Conservation (phyloP, 2,888 invertebrate species). For the Synergus umbraculus region DNA sequence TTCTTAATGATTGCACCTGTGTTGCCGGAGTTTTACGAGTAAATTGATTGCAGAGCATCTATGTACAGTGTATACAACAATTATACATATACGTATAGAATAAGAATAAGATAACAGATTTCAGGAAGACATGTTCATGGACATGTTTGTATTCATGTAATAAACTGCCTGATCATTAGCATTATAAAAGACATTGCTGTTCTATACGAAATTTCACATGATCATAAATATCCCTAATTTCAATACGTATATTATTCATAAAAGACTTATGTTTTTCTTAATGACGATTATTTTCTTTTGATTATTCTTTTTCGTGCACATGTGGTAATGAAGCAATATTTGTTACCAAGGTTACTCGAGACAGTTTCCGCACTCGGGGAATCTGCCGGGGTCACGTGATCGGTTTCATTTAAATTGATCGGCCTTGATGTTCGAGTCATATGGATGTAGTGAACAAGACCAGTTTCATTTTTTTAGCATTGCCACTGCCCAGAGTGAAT, state of each 20-base stretch:
- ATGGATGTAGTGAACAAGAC: background rate
- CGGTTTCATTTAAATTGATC: background rate
- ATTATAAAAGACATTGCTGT: too few species aligned
- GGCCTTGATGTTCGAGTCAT: background rate
- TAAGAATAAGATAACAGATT: background rate
- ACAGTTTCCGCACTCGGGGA: background rate
- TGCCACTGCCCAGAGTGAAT: background rate
- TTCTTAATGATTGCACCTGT: conserved; percentile 5
- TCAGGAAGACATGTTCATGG: background rate
- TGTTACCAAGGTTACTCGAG: conserved; percentile 3
- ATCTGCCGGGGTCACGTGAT: background rate
- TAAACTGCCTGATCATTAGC: too few species aligned
- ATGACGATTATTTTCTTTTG: too few species aligned
- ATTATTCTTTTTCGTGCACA: background rate
- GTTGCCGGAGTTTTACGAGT: conserved; percentile 6
- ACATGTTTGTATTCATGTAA: background rate
- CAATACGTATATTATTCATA: too few species aligned
- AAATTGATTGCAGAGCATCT: background rate
- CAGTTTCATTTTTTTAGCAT: background rate
- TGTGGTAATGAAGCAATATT: background rate
- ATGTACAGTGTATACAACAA: too few species aligned
- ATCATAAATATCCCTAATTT: too few species aligned
- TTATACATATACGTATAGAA: background rate
- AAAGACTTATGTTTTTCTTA: too few species aligned
- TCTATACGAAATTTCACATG: too few species aligned